These are phyloP conservation scores for Thunnus thynnus DNA, from an alignment of 2,113 vertebrate genomes.

Conservation along the genomic window DNA sequence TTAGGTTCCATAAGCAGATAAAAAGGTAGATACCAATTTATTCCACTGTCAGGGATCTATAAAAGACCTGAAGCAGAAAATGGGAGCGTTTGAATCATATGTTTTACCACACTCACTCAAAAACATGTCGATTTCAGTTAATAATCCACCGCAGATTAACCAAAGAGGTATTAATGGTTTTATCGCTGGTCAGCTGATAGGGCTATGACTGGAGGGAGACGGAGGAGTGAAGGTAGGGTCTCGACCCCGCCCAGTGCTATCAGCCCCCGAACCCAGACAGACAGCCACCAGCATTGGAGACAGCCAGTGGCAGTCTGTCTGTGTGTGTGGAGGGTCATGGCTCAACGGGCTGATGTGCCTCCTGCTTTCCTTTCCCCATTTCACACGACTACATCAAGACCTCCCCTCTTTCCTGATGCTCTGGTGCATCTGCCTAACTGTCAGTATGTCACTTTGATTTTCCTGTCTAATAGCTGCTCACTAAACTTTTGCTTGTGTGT, in stretches of 20 bases:
- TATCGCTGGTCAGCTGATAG: not conserved
- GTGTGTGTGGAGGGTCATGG: not conserved
- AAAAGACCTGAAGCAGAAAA: conserved; percentile 8
- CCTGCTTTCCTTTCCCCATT: conserved; percentile 16
- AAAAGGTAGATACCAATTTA: conserved; percentile 20
- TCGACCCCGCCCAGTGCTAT: conserved; percentile 36
- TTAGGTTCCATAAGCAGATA: conserved; percentile 54
- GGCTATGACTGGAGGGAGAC: conserved; percentile 4
- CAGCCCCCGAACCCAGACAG: conserved; percentile 50
- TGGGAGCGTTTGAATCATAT: not conserved
- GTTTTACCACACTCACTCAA: conserved; percentile 14
- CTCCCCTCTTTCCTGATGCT: not conserved
- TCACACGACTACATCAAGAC: not conserved
- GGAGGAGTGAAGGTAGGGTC: conserved; percentile 18
- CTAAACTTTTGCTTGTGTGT: conserved; percentile 17
- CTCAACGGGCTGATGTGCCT: not conserved
- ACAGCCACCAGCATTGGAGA: conserved; percentile 48
- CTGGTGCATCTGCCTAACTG: not conserved
- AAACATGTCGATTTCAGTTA: not conserved
- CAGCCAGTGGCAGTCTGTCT: conserved; percentile 43
- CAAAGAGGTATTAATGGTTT: conserved; percentile 30
- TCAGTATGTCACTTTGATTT: not conserved
- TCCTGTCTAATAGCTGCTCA: conserved; percentile 1
- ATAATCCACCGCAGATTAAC: conserved; percentile 44
- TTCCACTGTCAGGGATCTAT: not conserved